These are phyloP conservation scores for Drosophila anceps DNA, from an alignment of 2,888 invertebrate genomes.

Conservation along the genomic window DNA sequence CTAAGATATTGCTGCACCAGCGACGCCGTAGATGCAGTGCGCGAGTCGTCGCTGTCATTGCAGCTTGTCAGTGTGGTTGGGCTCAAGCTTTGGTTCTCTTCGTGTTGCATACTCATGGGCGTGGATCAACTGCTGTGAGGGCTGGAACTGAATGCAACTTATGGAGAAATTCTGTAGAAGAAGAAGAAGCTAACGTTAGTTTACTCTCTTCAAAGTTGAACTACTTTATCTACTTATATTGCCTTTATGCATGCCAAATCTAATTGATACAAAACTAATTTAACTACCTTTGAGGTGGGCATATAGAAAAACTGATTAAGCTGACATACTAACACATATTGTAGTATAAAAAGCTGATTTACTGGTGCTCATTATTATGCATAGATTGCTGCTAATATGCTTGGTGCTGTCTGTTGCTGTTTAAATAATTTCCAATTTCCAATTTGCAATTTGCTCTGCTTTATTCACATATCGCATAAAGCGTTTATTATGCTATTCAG, in stretches of 20 bases:
- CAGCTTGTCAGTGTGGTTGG: conserved; percentile 18
- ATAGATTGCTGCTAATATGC: background rate
- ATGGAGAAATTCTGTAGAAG: background rate
- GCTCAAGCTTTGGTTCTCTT: background rate
- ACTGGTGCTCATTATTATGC: background rate
- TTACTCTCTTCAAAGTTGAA: no score
- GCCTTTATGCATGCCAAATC: background rate
- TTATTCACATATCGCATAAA: conserved; percentile 31
- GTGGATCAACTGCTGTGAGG: background rate
- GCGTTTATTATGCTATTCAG: conserved; percentile 37
- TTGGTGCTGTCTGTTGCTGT: background rate
- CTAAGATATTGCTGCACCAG: conserved; percentile 32
- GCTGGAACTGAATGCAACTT: background rate
- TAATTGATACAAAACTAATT: background rate
- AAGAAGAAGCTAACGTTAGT: background rate
- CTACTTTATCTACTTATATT: no score
- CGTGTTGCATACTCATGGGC: conserved; percentile 19
- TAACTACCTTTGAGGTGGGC: background rate
- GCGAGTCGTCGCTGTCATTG: conserved; percentile 27
- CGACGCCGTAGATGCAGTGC: conserved; percentile 64
- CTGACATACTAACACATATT: background rate
- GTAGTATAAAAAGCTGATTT: background rate
- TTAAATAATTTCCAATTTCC: conserved; percentile 22
- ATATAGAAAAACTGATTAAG: background rate
- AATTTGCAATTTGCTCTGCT: conserved; percentile 8